Evolutionary conservation across 2,113 vertebrate genomes (phyloP), one percentile per base, ranked within the genome.

Genomic region (Rhinoderma darwinii): DNA sequence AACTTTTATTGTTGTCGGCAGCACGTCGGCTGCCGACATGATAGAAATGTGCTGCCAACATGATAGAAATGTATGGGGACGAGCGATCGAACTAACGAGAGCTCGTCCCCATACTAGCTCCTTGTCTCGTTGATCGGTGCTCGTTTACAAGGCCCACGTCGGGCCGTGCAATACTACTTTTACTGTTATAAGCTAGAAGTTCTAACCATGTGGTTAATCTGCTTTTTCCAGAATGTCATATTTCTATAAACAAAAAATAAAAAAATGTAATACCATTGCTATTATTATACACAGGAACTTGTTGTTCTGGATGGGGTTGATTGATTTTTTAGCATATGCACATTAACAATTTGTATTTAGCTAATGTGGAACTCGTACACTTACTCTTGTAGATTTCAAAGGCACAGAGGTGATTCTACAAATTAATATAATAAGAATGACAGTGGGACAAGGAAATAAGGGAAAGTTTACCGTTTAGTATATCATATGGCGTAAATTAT

Each of bases 271-370:
- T 70, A 35, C 66, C 66, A 39, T 39, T 37, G 66, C 66, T 70
- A 39, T 70, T 70, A 70, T 70, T 39, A 70, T 39, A 70, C 18
- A 10, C 2, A 2, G n/a, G 66, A 37, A 39, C 66, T 7, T 70
- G 32, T 70, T 70, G 35, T 70, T 70, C 66, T 70, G 66, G 66
- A 70, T 70, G 35, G 32, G 66, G 22, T 10, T 70, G 66, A 70
- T 70, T 70, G 66, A 70, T 70, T 35, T 22, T 35, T 3, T 11
- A 39, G 66, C 7, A 20, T 39, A 22, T 22, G 10, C 66, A 70
- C 32, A 70, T 66, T 66, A 66, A 66, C 61, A 32, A 32, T 2
- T 37, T 70, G 32, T 39, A 17, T 22, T 37, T 20, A 22, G 66
- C 27, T 37, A 18, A 39, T 70, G n/a, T 35, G 25, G 6, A 68